phyloP scores from a whole-genome alignment of 2,797 vertebrate species.

The Emydoidea blandingii region DNA sequence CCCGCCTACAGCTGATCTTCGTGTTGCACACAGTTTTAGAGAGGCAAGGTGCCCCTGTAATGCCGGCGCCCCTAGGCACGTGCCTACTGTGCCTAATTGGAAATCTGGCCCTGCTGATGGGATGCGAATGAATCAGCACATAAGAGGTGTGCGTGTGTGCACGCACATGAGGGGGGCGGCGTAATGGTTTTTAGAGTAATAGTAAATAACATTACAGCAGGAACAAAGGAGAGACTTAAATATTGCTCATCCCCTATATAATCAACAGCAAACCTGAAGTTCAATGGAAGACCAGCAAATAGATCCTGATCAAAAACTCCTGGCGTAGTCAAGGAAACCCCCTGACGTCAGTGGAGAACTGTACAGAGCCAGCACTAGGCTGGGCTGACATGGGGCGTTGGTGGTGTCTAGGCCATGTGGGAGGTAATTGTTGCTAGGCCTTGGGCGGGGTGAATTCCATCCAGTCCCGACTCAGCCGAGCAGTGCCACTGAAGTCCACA shows the following conservation, averaged over 20 bases:
- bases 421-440: not conserved
- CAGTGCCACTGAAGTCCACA: not conserved
- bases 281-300: not conserved
- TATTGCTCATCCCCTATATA: not conserved
- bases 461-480: not conserved
- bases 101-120: not conserved
- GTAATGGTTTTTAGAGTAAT: not conserved
- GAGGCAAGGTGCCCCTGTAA: too few species aligned
- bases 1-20: too few species aligned
- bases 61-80: too few species aligned
- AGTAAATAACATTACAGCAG: not conserved
- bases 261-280: not conserved
- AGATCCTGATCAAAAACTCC: not conserved
- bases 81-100: too few species aligned
- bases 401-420: not conserved
- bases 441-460: not conserved
- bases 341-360: accelerated
- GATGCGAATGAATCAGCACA: not conserved
- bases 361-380: not conserved
- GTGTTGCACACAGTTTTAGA: too few species aligned
- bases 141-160: not conserved
- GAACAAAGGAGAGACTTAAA: not conserved
- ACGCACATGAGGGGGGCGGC: not conserved
- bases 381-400: not conserved
- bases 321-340: accelerated